Evolutionary conservation across 2,888 invertebrate species (phyloP), one percentile per base, ranked within the genome.

Genomic region (Ernsta delagoae): DNA sequence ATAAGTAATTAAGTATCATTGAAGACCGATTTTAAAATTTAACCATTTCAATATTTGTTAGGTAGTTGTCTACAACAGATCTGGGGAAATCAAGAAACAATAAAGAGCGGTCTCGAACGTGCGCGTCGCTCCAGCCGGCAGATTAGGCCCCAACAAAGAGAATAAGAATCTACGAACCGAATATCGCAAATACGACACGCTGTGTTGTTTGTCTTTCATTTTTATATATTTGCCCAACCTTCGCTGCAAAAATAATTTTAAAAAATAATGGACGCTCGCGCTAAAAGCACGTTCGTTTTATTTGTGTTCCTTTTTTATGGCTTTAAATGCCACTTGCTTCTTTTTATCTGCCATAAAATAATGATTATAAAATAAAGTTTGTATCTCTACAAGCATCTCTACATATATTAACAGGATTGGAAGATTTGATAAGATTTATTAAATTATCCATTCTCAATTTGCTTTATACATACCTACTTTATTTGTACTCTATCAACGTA

Each of bases 161-260:
- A 88, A 84, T 83, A 87, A 90, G 89, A 87, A 85, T 83, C 80
- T 81, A 76, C 82, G 81, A 76, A 79, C 84, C 82, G 81, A 88
- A 88, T 88, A 87, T 74, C 71, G 87, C 89, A 92, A 92, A 92
- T 91, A 92, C 83, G 77, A 78, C 80, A 77, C 78, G 79, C 81
- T 75, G 77, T 75, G 77, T 83, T 92, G 89, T 92, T 92, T 92
- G 85, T 85, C 75, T 85, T 86, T 83, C 86, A 89, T 90, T 91
- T 92, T 92, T 92, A 87, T 90, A 59, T 74, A 73, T 75, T 73
- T 71, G 81, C 78, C 7, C 62, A 78, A 78, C 79, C 82, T 79
- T 71, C 75, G 71, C 75, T 76, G 41, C 56, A 77, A 77, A 70
- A 72, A 78, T 75, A 79, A 83, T 86, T 85, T 85, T 59, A n/a